phyloP scores from a whole-genome alignment of 2,888 invertebrate genomes.

The Cactoblastis cactorum region DNA sequence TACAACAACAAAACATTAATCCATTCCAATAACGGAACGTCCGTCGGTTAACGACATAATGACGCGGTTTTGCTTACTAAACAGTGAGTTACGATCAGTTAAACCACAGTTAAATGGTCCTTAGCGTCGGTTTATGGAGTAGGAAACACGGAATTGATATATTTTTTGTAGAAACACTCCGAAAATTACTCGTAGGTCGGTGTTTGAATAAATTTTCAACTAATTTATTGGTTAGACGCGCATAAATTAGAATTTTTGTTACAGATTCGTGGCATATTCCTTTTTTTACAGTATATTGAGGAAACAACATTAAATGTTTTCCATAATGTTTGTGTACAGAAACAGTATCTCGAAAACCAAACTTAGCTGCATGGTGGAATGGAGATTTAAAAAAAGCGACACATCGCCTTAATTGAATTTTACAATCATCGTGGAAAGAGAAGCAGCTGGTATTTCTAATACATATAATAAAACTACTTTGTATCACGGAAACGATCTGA shows the following conservation, averaged over 20 bases:
- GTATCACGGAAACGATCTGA: too few species aligned
- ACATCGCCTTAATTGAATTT: too few species aligned
- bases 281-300: too few species aligned
- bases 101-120: background rate
- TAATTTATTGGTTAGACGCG: background rate
- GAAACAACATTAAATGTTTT: too few species aligned
- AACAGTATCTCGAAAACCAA: too few species aligned
- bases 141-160: background rate
- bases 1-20: slow-evolving; percentile 1
- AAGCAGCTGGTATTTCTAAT: too few species aligned
- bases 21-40: background rate
- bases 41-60: slow-evolving; percentile 8
- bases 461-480: too few species aligned
- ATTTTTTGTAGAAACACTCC: background rate
- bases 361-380: too few species aligned
- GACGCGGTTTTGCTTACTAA: slow-evolving; percentile 3
- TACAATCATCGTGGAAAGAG: too few species aligned
- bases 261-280: too few species aligned
- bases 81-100: slow-evolving; percentile 4
- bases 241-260: background rate
- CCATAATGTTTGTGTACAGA: too few species aligned
- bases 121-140: background rate
- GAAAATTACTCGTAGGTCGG: background rate
- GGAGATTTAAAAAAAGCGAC: too few species aligned
- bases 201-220: background rate